Percentiles rank a stretch among this genome's conserved stretches.
These are phyloP conservation scores for Thumatha senex DNA, from an alignment of 2,888 invertebrate genomes.

Conservation along the genomic window DNA sequence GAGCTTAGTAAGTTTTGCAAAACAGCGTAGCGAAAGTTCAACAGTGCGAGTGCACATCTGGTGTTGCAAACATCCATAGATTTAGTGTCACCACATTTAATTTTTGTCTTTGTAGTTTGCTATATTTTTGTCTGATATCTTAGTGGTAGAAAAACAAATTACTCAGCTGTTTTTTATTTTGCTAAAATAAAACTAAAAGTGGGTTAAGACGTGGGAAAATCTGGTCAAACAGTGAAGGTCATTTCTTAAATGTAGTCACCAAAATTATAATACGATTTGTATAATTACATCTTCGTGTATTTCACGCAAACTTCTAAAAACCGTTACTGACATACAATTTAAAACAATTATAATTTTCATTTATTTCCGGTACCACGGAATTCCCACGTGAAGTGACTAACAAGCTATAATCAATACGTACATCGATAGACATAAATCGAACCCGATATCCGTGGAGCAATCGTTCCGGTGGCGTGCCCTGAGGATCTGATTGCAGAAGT, in stretches of 20 bases:
- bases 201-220: no score
- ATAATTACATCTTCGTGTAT: constrained; percentile 6
- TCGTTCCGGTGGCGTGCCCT: constrained; percentile 52
- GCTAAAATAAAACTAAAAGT: no score
- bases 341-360: constrained; percentile 20
- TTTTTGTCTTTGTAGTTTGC: no score
- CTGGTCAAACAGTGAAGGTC: no score
- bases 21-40: no score
- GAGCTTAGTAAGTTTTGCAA: no score
- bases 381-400: constrained; percentile 40
- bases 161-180: no score
- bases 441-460: constrained; percentile 68
- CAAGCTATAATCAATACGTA: constrained; percentile 14
- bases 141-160: no score
- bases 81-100: no score
- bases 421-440: constrained; percentile 33
- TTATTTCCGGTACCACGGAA: constrained; percentile 28
- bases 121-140: no score
- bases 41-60: no score
- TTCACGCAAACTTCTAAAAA: constrained; percentile 25
- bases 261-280: constrained; percentile 4
- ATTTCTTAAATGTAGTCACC: neutral
- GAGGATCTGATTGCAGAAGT: constrained; percentile 64
- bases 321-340: constrained; percentile 28
- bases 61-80: no score